A percentile compares a stretch with the other conserved stretches of the same genome.
Evolutionary conservation across 1,140 invertebrate genomes (phyloP).

Genomic region (Ganaspis sp.): DNA sequence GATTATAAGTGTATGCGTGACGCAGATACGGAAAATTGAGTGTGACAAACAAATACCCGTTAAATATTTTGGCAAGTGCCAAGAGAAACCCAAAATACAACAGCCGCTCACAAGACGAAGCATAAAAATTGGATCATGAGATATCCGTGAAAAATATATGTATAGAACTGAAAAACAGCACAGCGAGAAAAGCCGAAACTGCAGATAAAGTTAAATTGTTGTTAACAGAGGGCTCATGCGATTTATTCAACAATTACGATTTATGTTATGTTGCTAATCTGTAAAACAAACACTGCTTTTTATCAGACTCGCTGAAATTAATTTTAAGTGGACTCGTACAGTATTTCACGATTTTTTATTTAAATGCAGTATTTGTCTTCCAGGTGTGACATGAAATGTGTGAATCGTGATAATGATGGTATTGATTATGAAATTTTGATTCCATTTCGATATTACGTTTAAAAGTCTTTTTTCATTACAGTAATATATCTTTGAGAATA

Average conservation of each 20-base stretch:
- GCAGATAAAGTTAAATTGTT: background rate
- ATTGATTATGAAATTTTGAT: background rate
- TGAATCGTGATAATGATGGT: background rate
- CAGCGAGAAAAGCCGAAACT: conserved; percentile 4
- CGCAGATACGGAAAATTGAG: conserved; percentile 54
- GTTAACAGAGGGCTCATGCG: background rate
- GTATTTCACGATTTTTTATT: background rate
- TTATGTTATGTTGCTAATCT: background rate
- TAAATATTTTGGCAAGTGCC: conserved; percentile 11
- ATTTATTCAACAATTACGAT: background rate
- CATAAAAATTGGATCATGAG: conserved; percentile 15
- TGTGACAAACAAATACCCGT: conserved; percentile 59
- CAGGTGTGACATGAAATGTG: background rate
- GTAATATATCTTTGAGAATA: too few relatives aligned
- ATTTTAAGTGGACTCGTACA: background rate
- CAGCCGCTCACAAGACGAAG: conserved; percentile 21
- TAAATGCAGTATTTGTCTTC: background rate
- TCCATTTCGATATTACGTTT: background rate
- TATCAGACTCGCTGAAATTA: background rate
- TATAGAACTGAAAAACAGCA: conserved; percentile 6
- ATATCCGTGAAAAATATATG: background rate
- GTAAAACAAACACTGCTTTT: background rate
- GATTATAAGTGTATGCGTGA: conserved; percentile 64
- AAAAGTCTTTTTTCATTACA: background rate
- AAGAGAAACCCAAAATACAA: background rate